These are phyloP conservation scores for Myotis daubentonii DNA, from an alignment of 2,797 vertebrate genomes.

Conservation along the genomic window DNA sequence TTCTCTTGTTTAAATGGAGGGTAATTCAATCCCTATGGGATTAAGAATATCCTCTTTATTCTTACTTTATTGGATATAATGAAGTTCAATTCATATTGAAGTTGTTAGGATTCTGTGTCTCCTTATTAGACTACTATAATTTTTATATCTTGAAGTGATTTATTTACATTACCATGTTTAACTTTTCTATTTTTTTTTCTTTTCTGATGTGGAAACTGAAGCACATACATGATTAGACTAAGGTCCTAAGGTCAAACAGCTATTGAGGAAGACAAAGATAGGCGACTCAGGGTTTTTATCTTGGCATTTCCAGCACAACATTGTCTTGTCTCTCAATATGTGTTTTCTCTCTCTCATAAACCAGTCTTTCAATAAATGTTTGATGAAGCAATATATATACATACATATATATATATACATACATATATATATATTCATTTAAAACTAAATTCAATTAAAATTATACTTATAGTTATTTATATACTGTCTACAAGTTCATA, in stretches of 20 bases:
- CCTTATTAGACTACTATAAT: neutral
- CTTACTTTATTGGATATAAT: neutral
- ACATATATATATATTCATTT: neutral
- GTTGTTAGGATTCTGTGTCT: neutral
- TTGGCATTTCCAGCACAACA: neutral
- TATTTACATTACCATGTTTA: neutral
- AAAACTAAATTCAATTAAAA: constrained; percentile 1
- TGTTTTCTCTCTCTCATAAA: neutral
- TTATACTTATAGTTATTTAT: neutral
- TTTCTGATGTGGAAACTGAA: neutral
- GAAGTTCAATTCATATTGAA: neutral
- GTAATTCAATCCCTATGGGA: neutral
- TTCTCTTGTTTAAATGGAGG: neutral
- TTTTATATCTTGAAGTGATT: neutral
- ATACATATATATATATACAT: neutral
- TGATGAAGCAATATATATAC: neutral
- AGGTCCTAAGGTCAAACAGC: neutral
- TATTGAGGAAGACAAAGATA: neutral
- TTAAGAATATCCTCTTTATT: neutral
- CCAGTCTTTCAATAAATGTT: neutral
- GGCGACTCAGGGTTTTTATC: neutral
- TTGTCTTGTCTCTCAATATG: neutral
- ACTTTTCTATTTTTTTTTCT: neutral
- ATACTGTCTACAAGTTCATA: neutral
- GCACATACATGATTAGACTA: neutral